A percentile compares a stretch with the other conserved stretches of the same genome.
phyloP scores from a whole-genome alignment of 2,888 invertebrate genomes.

The Aleiodes alternator region DNA sequence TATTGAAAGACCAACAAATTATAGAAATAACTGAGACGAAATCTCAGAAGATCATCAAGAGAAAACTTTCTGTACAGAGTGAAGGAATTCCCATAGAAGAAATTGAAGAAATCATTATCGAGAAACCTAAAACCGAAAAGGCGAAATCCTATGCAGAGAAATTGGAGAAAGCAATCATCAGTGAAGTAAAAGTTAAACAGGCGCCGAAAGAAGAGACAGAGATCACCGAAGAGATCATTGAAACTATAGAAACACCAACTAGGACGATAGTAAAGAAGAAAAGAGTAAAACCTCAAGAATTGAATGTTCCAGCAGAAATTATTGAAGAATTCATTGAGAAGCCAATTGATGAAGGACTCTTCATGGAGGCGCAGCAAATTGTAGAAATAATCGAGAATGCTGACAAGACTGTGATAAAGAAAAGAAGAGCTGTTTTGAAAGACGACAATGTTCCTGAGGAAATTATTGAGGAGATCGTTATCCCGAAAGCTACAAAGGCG shows the following conservation, averaged over 20 bases:
- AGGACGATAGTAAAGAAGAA: conserved; percentile 61
- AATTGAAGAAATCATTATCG: conserved; percentile 49
- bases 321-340: conserved; percentile 62
- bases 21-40: conserved; percentile 54
- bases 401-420: conserved; percentile 52
- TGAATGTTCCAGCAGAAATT: conserved; percentile 71
- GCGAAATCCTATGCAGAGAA: conserved; percentile 42
- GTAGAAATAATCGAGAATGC: conserved; percentile 57
- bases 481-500: conserved; percentile 52
- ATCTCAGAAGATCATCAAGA: conserved; percentile 46
- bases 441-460: conserved; percentile 50
- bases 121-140: conserved; percentile 47
- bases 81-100: conserved; percentile 45
- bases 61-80: conserved; percentile 27
- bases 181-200: conserved; percentile 39
- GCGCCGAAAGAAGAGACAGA: conserved; percentile 2
- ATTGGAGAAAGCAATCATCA: conserved; percentile 60
- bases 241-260: conserved; percentile 64
- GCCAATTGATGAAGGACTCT: conserved; percentile 57
- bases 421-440: conserved; percentile 47
- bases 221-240: conserved; percentile 47
- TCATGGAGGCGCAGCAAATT: conserved; percentile 44
- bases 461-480: conserved; percentile 54
- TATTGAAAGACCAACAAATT: conserved; percentile 56
- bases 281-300: conserved; percentile 27